Base-by-base conservation (phyloP, 2,888 invertebrate species). In the Esperia sulphurella region DNA sequence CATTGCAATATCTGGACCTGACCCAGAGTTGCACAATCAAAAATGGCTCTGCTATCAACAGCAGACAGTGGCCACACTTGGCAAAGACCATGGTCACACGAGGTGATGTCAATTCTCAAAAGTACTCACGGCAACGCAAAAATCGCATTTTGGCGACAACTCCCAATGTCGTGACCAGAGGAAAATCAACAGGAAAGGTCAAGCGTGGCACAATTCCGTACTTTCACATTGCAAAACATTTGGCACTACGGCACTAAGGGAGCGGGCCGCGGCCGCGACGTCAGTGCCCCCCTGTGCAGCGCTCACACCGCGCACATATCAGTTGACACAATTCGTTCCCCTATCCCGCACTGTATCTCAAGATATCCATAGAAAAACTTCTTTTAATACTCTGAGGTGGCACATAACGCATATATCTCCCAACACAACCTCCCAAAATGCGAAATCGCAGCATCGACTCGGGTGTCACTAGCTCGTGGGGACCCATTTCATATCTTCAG, bases 161-260 rank as follows among this genome's bases (percentile, higher is more conserved):
- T 21, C 35, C n/a, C 35, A 35, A 35, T 35, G 35, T n/a, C 35
- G 35, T 21, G 21, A 65, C 58, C 59, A 53, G 53, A 60, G 57
- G 70, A 75, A 78, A 80, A 81, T 75, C 71, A 59, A 72, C 73
- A 70, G 80, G 79, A 83, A 79, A 86, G 82, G 83, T 82, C 84
- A 79, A 80, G 86, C 84, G 86, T 87, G 85, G 85, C 88, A 86
- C 85, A 79, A 83, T 85, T 86, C 79, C 73, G 79, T 81, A 87
- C 87, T 89, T 88, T 89, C 88, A 87, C 86, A 85, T 89, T 89
- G 87, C 88, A 87, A 89, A 89, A 88, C 84, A 82, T 88, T 89
- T 89, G 88, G 88, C 88, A 79, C 76, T 82, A 75, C 86, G 87
- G 87, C 88, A 78, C 78, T 83, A 74, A 75, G 80, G 74, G 70